Base-by-base conservation (phyloP, 2,797 vertebrate species). In the Xenopus petersii region DNA sequence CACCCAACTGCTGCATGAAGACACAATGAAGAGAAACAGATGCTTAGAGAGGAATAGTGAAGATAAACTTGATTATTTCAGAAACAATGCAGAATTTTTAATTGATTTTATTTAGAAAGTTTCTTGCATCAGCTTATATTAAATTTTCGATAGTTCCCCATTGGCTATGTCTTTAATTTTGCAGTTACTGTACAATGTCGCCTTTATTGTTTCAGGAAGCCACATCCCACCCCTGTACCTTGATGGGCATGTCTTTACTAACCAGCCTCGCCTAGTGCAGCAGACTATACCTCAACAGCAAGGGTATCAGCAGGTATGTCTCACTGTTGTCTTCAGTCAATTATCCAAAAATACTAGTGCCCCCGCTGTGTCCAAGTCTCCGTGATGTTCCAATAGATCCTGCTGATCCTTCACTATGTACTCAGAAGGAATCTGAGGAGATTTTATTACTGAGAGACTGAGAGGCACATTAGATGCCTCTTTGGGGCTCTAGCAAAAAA, bases 281-380 rank as follows among this genome's bases (percentile, higher is more conserved):
- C 94, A 95, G 55, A 94, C 92, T 0, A 94, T 99, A 92, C 95
- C 94, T 86, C 98, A 99, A 87, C 98, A 98, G 87, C 98, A 98
- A 86, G 94, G 93, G 82, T 99, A 98, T 86, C 96, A 97, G 70
- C 97, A 98, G 96, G 97, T 97, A 85, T 82, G n/a, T 49, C 49
- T 51, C 21, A 21, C 21, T 21, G 21, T 21, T 21, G 21, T 21
- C 21, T 21, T 21, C 21, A n/a, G n/a, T n/a, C n/a, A 21, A 21
- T 21, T 21, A 10, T 51, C 3, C 49, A 2, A 12, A 51, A 15
- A 51, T 12, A 9, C 11, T 12, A 15, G 15, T 4, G 54, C 7
- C 1, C 21, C 1, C 26, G 2, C 26, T 30, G 5, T 13, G 47
- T 58, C 16, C 17, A 30, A 0, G 64, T 42, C 64, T 77, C 69